Evolutionary conservation across 2,113 vertebrate genomes (phyloP).

Genomic region (Paradoxurus hermaphroditus): DNA sequence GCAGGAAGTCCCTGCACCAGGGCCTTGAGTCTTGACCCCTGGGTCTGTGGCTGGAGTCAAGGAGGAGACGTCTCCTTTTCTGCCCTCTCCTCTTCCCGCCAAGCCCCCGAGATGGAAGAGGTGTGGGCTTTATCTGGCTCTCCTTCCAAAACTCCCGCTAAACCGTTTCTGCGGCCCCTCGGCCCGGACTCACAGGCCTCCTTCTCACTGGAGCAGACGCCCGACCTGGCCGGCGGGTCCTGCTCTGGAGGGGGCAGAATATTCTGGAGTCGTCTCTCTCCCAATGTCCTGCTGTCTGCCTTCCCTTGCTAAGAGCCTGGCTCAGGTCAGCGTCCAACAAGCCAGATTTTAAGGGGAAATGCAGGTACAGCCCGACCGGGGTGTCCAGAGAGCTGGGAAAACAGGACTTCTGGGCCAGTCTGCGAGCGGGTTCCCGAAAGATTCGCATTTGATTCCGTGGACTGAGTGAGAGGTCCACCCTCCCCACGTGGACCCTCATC

Average conservation of each 20-base stretch:
- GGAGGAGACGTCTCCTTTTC: not conserved
- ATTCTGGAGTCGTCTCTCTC: not conserved
- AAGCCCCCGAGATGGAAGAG: no score
- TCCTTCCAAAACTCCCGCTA: not conserved
- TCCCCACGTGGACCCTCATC: not conserved
- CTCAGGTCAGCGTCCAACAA: not conserved
- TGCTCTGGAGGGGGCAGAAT: not conserved
- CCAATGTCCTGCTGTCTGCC: not conserved
- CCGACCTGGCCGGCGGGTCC: not conserved
- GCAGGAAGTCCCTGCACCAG: not conserved
- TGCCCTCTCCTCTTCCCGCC: not conserved
- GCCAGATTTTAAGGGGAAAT: not conserved
- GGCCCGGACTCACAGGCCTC: not conserved
- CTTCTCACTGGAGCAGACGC: not conserved
- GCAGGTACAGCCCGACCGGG: not conserved
- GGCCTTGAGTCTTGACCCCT: fast-evolving
- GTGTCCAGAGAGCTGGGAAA: not conserved
- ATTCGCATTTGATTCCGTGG: not conserved
- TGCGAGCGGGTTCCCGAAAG: not conserved
- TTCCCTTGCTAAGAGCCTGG: not conserved
- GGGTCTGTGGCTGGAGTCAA: not conserved
- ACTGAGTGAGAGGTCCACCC: not conserved
- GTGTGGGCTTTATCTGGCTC: not conserved
- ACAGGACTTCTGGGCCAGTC: not conserved
- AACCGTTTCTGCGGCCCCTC: not conserved